Base-by-base conservation (phyloP, 2,113 vertebrate species). In the Gambusia holbrooki region DNA sequence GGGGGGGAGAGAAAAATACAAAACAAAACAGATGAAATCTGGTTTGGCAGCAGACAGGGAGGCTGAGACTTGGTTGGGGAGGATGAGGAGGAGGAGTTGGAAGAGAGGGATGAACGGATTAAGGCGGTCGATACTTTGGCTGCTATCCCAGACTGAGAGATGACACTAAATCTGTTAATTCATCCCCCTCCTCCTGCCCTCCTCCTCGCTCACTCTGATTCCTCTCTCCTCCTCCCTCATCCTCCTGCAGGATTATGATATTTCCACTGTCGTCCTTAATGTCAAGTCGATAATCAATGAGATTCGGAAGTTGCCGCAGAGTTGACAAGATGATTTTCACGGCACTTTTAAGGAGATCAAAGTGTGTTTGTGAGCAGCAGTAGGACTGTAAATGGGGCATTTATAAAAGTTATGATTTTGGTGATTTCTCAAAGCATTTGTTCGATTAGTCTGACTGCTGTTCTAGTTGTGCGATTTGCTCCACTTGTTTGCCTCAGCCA, bases 141-240 rank as follows among this genome's bases (percentile, higher is more conserved):
- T 91, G 87, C 76, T 64, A 80, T 92, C 82, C 89, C 93, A 93
- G 91, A 93, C 92, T 90, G 87, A 93, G 92, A 92, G 89, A 93
- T 94, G 93, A 95, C 93, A 93, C 92, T 94, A 94, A 94, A 94
- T 92, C 91, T 92, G 90, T 93, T 95, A 85, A 93, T 92, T 89
- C 88, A 74, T 66, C 74, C 84, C 85, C 83, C 71, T 84, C 48
- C 11, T 60, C 14, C 2, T 9, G 27, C 85, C 83, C 71, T 84
- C 48, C 9, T 60, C 14, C 2, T 9, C 29, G 30, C 40, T 58
- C 70, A 22, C 51, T 81, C 61, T 73, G 48, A 48, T 30, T 70
- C 76, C 27, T 71, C 77, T 64, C 30, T 9, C 54, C 28, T 66
- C n/a, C 58, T 51, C 15, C 22, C 6, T 66, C 70, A 54, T 80